These are phyloP conservation scores for Heterohyrax brucei DNA, from an alignment of 2,797 vertebrate species.

Conservation along the genomic window DNA sequence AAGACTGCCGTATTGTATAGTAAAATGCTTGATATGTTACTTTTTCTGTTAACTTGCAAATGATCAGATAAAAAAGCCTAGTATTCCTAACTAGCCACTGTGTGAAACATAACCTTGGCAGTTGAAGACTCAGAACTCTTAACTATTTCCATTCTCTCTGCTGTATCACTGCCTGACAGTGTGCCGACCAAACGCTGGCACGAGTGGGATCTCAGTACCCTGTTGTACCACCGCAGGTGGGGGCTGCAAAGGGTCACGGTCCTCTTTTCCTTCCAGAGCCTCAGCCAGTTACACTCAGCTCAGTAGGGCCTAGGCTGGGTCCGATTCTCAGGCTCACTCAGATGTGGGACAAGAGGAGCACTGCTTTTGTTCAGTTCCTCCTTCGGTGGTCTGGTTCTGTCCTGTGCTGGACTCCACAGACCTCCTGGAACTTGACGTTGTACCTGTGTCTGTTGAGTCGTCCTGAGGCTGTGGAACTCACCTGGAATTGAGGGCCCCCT, in stretches of 20 bases:
- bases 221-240: not conserved
- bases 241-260: not conserved
- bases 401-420: not conserved
- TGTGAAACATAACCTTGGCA: not conserved
- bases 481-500: not conserved
- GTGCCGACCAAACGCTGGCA: not conserved
- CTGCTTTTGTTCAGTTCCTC: not conserved
- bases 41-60: constrained; percentile 63
- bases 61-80: constrained; percentile 18
- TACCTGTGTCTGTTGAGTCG: not conserved
- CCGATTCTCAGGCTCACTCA: not conserved
- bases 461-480: constrained; percentile 19
- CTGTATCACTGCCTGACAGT: not conserved
- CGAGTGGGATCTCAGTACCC: no score
- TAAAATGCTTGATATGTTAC: constrained; percentile 62
- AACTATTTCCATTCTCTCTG: not conserved
- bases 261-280: not conserved
- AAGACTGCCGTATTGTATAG: constrained; percentile 72
- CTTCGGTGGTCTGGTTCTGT: not conserved
- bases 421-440: not conserved
- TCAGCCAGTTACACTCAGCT: not conserved
- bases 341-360: not conserved
- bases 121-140: constrained; percentile 21
- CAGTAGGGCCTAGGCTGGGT: not conserved
- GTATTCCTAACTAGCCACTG: constrained; percentile 8